Percentiles rank a stretch among this genome's conserved stretches.
These are phyloP conservation scores for Podarcis muralis DNA, from an alignment of 2,113 vertebrate species.

Conservation along the genomic window DNA sequence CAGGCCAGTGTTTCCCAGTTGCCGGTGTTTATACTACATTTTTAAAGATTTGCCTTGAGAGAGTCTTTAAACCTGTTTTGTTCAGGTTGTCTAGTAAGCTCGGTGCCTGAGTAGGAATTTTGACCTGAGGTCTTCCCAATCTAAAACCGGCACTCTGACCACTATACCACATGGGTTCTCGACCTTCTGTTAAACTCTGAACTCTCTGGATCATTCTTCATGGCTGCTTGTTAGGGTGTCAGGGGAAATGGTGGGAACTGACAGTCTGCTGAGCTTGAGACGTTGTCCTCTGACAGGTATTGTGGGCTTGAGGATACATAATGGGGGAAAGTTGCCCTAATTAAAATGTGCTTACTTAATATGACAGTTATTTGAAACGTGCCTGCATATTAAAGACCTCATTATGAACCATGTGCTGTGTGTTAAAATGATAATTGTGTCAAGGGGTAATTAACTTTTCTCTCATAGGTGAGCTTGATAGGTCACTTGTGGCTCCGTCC, in stretches of 20 bases:
- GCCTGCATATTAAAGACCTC: conserved; percentile 71
- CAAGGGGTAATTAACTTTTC: conserved; percentile 73
- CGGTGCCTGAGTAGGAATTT: too few relatives aligned
- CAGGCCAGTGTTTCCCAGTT: too few relatives aligned
- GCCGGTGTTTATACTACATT: too few relatives aligned
- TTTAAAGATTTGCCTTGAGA: too few relatives aligned
- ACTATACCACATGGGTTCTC: neutral
- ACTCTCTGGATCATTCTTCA: neutral
- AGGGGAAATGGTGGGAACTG: conserved; percentile 48
- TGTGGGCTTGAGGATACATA: conserved; percentile 65
- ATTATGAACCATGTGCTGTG: conserved; percentile 65
- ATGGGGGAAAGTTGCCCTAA: conserved; percentile 64
- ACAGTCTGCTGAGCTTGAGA: conserved; percentile 70
- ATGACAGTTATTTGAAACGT: conserved; percentile 71
- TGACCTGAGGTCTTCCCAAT: neutral
- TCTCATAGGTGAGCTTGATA: conserved; percentile 54
- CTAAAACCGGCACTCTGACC: neutral
- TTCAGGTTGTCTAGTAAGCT: neutral
- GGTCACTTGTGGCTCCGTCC: conserved; percentile 63
- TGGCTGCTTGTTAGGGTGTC: neutral
- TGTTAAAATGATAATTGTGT: conserved; percentile 57
- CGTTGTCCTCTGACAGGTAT: conserved; percentile 68
- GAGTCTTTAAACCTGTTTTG: too few relatives aligned
- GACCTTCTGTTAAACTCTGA: neutral
- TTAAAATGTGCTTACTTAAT: conserved; percentile 76